Conservation (phyloP, 2,113 vertebrate species). For the Brienomyrus brachyistius region DNA sequence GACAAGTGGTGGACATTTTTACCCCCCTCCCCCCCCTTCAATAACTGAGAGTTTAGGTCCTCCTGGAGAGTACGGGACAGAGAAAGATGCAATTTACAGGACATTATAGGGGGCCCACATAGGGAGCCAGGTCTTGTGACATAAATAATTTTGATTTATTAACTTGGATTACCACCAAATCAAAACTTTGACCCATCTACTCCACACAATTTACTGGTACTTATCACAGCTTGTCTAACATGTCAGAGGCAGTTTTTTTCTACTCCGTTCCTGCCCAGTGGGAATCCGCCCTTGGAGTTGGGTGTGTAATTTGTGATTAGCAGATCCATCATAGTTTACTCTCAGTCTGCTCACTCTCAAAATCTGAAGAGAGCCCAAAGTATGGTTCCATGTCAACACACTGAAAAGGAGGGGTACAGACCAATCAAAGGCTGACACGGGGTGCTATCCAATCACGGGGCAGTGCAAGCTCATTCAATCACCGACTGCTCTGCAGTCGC, state of each 20-base stretch:
- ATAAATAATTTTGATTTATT: constrained; percentile 42
- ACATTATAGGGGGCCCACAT: not conserved
- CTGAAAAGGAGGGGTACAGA: not conserved
- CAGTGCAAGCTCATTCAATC: not conserved
- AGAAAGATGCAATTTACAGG: constrained; percentile 5
- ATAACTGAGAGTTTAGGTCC: constrained; percentile 2
- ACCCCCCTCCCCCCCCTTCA: not conserved
- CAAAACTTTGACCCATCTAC: constrained; percentile 42
- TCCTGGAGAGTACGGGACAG: not conserved
- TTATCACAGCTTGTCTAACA: constrained; percentile 22
- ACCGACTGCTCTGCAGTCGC: not conserved
- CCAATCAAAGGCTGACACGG: not conserved
- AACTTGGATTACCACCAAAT: constrained; percentile 38
- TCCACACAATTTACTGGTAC: constrained; percentile 32
- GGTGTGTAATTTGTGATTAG: constrained; percentile 38
- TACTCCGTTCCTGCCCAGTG: constrained; percentile 11
- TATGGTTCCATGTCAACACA: not conserved
- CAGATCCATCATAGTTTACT: constrained; percentile 30
- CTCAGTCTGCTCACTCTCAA: not conserved
- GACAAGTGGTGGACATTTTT: not conserved
- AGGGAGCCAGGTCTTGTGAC: not conserved
- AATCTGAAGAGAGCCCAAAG: not conserved
- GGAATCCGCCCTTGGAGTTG: constrained; percentile 14
- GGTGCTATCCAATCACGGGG: not conserved
- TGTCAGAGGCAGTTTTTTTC: constrained; percentile 25